Percentiles rank a stretch among this genome's conserved stretches.
Conservation (phyloP, 1,140 invertebrate genomes). For the Oncopodura yosiiana region DNA sequence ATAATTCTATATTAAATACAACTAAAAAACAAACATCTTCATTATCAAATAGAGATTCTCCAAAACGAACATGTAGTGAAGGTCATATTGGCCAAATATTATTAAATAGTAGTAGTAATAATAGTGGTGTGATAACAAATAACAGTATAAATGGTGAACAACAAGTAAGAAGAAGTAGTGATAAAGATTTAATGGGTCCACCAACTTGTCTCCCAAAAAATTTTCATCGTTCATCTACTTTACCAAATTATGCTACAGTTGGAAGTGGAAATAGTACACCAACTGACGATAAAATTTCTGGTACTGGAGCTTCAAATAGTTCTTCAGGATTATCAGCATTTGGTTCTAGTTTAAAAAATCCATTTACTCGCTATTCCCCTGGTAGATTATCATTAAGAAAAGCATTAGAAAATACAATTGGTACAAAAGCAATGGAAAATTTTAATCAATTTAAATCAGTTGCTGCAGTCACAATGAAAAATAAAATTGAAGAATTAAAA, state of each 20-base stretch:
- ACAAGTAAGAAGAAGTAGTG: neutral
- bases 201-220: conserved; percentile 5
- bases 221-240: conserved; percentile 34
- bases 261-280: conserved; percentile 11
- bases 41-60: conserved; percentile 20
- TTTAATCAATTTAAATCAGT: conserved; percentile 68
- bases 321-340: conserved; percentile 26
- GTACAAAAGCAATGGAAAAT: conserved; percentile 69
- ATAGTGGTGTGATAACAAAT: neutral
- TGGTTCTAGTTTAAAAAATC: conserved; percentile 34
- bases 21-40: neutral
- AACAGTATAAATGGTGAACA: conserved; percentile 1
- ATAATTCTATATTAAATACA: neutral
- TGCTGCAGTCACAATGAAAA: conserved; percentile 71
- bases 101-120: neutral
- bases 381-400: conserved; percentile 63
- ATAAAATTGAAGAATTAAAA: conserved; percentile 86
- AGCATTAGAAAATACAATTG: conserved; percentile 39
- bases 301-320: conserved; percentile 15
- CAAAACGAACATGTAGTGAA: conserved; percentile 31
- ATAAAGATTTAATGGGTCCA: conserved; percentile 7
- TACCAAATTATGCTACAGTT: conserved; percentile 28
- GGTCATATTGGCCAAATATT: conserved; percentile 25
- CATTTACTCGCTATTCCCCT: conserved; percentile 66
- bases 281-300: conserved; percentile 15